Conservation (phyloP, 2,797 vertebrate genomes). For the Vireo griseus region DNA sequence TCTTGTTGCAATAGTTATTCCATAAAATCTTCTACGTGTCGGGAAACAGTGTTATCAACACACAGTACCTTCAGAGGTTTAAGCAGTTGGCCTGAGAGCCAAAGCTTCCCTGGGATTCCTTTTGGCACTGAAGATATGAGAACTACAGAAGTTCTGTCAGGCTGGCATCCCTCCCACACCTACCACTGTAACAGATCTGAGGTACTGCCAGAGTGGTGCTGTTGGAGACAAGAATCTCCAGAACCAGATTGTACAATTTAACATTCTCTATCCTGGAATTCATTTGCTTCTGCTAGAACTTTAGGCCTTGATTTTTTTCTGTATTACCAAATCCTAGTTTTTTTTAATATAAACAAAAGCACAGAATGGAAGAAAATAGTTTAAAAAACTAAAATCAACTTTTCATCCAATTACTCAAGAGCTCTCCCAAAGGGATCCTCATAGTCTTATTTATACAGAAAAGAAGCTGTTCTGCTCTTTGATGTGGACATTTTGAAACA, state of each 20-base stretch:
- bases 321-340: not conserved
- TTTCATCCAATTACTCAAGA: not conserved
- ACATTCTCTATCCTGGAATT: rapidly evolving
- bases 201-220: rapidly evolving
- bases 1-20: not conserved
- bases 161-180: not conserved
- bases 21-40: not conserved
- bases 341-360: not conserved
- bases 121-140: not conserved
- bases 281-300: not conserved
- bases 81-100: not conserved
- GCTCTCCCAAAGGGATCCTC: not conserved
- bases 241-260: not conserved
- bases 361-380: not conserved
- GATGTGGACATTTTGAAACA: not conserved
- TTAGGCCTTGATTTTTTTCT: not conserved
- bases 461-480: not conserved
- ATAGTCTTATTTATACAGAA: not conserved
- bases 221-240: not conserved
- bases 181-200: not conserved
- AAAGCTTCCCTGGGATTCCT: not conserved
- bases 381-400: not conserved
- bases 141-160: not conserved
- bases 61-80: not conserved
- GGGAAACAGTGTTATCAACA: not conserved